A percentile compares a stretch with the other conserved stretches of the same genome.
phyloP scores from a whole-genome alignment of 1,140 invertebrate genomes.

The Drusus annulatus region DNA sequence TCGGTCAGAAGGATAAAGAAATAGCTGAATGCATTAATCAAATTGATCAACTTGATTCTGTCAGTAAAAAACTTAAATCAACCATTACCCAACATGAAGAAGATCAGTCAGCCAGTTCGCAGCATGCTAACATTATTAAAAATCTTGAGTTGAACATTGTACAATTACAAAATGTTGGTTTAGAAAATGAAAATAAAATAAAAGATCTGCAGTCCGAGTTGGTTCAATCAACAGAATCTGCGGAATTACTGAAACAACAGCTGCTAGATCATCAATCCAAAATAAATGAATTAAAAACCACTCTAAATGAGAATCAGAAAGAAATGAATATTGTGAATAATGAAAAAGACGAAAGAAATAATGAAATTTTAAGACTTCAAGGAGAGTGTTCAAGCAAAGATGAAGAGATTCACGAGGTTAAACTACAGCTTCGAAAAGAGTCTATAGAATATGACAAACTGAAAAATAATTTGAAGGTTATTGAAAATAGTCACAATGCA shows the following conservation, averaged over 20 bases:
- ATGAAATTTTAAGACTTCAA: constrained; percentile 65
- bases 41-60: constrained; percentile 70
- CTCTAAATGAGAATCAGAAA: constrained; percentile 57
- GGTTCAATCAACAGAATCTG: constrained; percentile 46
- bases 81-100: constrained; percentile 69
- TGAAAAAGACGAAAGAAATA: constrained; percentile 61
- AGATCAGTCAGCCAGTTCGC: constrained; percentile 65
- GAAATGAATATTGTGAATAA: constrained; percentile 56
- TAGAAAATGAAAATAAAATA: constrained; percentile 68
- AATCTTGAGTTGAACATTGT: constrained; percentile 68
- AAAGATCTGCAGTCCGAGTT: constrained; percentile 67
- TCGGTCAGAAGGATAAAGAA: constrained; percentile 70
- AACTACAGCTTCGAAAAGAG: constrained; percentile 68
- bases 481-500: constrained; percentile 64
- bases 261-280: constrained; percentile 36
- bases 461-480: constrained; percentile 62
- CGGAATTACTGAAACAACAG: constrained; percentile 35
- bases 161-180: constrained; percentile 58
- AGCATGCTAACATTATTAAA: constrained; percentile 65
- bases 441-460: constrained; percentile 69
- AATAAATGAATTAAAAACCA: constrained; percentile 42
- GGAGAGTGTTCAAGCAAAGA: constrained; percentile 71
- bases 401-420: constrained; percentile 72
- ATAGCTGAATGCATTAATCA: constrained; percentile 68
- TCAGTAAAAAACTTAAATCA: constrained; percentile 68